Evolutionary conservation across 1,140 invertebrate genomes (phyloP).

Genomic region (Magallana ariakensis): DNA sequence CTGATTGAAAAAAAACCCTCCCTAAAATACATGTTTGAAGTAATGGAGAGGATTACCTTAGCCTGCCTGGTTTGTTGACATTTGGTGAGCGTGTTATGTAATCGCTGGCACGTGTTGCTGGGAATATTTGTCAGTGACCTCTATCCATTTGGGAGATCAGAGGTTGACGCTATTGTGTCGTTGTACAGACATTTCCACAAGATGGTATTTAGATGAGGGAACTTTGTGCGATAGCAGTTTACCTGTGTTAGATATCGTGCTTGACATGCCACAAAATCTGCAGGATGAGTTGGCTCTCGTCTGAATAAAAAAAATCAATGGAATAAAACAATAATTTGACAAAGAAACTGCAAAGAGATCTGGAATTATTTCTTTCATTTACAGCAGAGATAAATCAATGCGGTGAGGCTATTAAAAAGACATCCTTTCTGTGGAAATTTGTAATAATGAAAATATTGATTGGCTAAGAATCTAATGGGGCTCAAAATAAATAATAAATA

Average conservation of each 20-base stretch:
- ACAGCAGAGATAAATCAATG: slow-evolving; percentile 6
- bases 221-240: slow-evolving; percentile 31
- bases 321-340: slow-evolving; percentile 25
- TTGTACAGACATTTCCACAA: slow-evolving; percentile 24
- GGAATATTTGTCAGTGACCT: slow-evolving; percentile 33
- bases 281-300: background rate
- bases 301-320: background rate
- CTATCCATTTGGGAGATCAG: slow-evolving; percentile 12
- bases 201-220: slow-evolving; percentile 38
- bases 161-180: slow-evolving; percentile 29
- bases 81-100: slow-evolving; percentile 18
- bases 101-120: slow-evolving; percentile 13
- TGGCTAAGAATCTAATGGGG: slow-evolving; percentile 24
- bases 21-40: slow-evolving; percentile 19
- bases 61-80: slow-evolving; percentile 27
- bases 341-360: slow-evolving; percentile 9
- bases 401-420: slow-evolving; percentile 8
- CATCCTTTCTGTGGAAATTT: slow-evolving; percentile 15
- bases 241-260: slow-evolving; percentile 18
- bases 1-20: background rate
- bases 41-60: slow-evolving; percentile 29
- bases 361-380: slow-evolving; percentile 29
- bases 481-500: slow-evolving; percentile 38
- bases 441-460: slow-evolving; percentile 39
- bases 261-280: slow-evolving; percentile 27